phyloP scores from a whole-genome alignment of 2,113 vertebrate species.

The Canis aureus region DNA sequence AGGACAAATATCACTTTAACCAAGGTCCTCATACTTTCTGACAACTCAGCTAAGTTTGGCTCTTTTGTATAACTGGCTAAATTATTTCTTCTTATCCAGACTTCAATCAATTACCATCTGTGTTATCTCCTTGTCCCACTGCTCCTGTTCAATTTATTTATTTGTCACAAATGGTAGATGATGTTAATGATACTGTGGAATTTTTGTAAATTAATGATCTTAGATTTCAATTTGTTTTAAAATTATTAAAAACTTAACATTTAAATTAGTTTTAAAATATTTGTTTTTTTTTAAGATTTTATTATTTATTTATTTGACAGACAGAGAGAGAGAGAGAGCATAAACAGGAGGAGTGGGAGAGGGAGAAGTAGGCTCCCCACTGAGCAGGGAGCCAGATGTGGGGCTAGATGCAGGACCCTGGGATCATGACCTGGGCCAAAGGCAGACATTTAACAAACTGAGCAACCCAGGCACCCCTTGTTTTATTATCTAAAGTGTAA shows the following conservation, averaged over 20 bases:
- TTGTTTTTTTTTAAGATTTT: neutral
- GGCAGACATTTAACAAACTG: neutral
- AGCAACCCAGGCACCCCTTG: neutral
- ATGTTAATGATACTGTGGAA: neutral
- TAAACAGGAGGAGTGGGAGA: neutral
- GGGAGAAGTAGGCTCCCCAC: neutral
- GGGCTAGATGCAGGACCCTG: neutral
- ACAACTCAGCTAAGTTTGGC: neutral
- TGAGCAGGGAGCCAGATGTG: neutral
- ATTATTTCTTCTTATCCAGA: slow-evolving; percentile 12
- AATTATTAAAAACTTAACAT: neutral
- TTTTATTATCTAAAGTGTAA: neutral
- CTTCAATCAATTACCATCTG: neutral
- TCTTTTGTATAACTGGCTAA: neutral
- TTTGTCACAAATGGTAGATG: neutral
- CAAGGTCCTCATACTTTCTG: neutral
- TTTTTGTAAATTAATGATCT: slow-evolving; percentile 8
- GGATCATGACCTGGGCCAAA: neutral
- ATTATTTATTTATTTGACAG: neutral
- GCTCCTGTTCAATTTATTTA: slow-evolving; percentile 7
- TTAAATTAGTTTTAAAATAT: neutral
- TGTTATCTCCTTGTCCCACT: neutral
- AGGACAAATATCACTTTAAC: neutral
- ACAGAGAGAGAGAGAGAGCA: neutral
- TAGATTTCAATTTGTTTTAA: slow-evolving; percentile 5